Conservation (phyloP, 2,113 vertebrate species). For the Columba livia region DNA sequence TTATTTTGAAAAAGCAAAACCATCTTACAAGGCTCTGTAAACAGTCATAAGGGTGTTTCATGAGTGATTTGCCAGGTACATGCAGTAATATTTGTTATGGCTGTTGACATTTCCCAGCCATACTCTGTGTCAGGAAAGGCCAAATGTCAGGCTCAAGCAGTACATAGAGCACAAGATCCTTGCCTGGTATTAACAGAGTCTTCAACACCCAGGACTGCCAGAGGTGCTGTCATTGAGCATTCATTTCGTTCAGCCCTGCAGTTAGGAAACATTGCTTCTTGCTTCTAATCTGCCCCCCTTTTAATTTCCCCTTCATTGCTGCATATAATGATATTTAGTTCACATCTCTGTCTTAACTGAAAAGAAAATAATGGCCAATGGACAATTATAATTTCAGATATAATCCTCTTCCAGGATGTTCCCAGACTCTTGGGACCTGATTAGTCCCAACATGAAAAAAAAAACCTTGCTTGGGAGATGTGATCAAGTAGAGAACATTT, state of each 20-base stretch:
- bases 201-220: not conserved
- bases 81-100: constrained; percentile 31
- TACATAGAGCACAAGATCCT: not conserved
- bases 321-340: not conserved
- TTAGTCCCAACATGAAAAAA: not conserved
- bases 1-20: constrained; percentile 27
- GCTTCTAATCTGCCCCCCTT: not conserved
- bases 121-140: not conserved
- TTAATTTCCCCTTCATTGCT: not conserved
- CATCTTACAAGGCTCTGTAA: constrained; percentile 6
- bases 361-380: not conserved
- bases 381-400: not conserved
- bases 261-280: not conserved
- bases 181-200: not conserved
- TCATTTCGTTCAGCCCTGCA: not conserved
- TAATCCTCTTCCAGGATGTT: not conserved
- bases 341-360: not conserved
- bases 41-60: constrained; percentile 20
- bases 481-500: not conserved
- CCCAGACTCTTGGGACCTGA: not conserved
- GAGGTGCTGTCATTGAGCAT: not conserved
- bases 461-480: not conserved
- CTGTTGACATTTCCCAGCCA: constrained; percentile 28
- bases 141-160: not conserved
- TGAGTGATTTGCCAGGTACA: constrained; percentile 42